Evolutionary conservation across 1,140 invertebrate genomes (phyloP), one percentile per base, ranked within the genome.

Genomic region (Aricia agestis): DNA sequence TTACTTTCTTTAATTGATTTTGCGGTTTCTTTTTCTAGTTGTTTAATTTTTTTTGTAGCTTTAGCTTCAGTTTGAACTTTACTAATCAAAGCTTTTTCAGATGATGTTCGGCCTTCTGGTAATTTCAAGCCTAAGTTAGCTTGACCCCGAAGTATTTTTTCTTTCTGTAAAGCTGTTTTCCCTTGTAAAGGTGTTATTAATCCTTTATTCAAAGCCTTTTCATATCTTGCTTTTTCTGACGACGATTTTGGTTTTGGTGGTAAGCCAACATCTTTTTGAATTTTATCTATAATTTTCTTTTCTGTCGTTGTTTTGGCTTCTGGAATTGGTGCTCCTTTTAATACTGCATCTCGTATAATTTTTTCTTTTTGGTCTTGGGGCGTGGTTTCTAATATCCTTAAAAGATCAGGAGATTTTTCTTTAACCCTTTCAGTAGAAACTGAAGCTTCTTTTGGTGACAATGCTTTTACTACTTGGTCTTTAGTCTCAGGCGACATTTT

Each of bases 281-380:
- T 70, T 72, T 82, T 82, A 57, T 76, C 69, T 18, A 79, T 77
- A 3, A 77, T 10, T 36, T 66, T 59, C 73, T 79, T 79, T 72
- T 83, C 78, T 4, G 78, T 78, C 32, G 36, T 1, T 13, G 80
- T 79, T 73, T 69, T 74, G 0, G 75, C 76, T 70, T 82, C 76
- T 19, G 80, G 80, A 0, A 82, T 65, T 9, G 75, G 74, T 7
- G 80, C 10, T 15, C 80, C 79, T 25, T 25, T 41, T 41, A 72
- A 66, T 5, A 70, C 74, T 15, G 74, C 52, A 18, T 69, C 73
- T 65, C 74, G 69, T 25, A 85, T 45, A 31, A 78, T 81, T 67
- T 78, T 81, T 75, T 84, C 78, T 73, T 78, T 83, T 76, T 84
- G 72, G 0, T 41, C 45, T 52, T 52, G 45, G 10, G 45, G 45